Evolutionary conservation across 2,797 vertebrate genomes (phyloP).

Genomic region (Thamnophis elegans): DNA sequence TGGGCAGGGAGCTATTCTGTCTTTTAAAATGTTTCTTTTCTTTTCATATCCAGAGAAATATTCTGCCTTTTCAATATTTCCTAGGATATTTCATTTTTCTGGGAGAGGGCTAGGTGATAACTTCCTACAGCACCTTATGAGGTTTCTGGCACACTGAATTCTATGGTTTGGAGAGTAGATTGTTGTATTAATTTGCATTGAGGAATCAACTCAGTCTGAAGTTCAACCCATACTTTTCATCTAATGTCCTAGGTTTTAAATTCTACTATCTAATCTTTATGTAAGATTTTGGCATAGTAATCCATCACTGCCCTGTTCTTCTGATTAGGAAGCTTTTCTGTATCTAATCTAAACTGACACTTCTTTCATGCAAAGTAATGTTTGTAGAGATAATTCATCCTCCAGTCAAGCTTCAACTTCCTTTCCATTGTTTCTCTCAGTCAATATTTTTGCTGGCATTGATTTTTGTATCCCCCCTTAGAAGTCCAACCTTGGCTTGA

Average conservation of each 20-base stretch:
- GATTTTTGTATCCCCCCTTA: constrained; percentile 50
- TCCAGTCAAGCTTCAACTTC: constrained; percentile 32
- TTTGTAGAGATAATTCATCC: constrained; percentile 51
- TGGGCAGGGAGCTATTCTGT: no score
- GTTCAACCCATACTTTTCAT: constrained; percentile 44
- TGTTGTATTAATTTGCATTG: background rate
- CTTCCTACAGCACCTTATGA: background rate
- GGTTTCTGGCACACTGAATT: constrained; percentile 14
- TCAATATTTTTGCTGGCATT: constrained; percentile 42
- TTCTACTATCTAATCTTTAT: constrained; percentile 70
- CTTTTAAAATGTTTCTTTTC: no score
- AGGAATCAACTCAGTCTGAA: background rate
- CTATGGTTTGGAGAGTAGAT: background rate
- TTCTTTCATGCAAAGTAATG: constrained; percentile 58
- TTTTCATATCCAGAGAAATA: no score
- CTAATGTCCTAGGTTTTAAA: constrained; percentile 57
- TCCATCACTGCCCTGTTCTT: constrained; percentile 59
- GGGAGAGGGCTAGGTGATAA: no score
- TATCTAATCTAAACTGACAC: constrained; percentile 59
- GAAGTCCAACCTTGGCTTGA: constrained; percentile 18
- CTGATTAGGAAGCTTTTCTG: constrained; percentile 64
- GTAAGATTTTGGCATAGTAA: constrained; percentile 64
- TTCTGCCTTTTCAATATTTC: no score
- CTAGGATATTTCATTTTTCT: no score
- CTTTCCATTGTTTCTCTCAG: constrained; percentile 48